Evolutionary conservation across 53 echinoderm and acorn worm species (phyloP).

Genomic region (Luidia sarsii): DNA sequence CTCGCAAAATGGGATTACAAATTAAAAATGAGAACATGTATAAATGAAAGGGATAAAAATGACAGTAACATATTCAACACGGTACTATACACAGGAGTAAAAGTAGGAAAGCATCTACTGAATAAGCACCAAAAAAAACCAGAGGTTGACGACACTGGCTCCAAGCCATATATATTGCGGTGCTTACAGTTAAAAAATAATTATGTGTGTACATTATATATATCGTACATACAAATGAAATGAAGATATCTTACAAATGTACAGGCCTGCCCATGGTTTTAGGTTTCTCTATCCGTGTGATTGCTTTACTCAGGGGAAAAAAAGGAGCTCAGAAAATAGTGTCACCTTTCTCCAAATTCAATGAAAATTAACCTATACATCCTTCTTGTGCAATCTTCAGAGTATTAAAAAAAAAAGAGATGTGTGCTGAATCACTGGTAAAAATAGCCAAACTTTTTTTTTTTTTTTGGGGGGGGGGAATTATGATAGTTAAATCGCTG

Average conservation of each 20-base stretch:
- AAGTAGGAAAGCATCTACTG: slow-evolving; percentile 34
- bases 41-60: neutral
- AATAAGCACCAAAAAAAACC: slow-evolving; percentile 56
- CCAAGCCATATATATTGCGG: slow-evolving; percentile 23
- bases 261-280: neutral
- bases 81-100: slow-evolving; percentile 8
- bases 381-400: too few relatives aligned
- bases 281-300: too few relatives aligned
- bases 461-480: too few relatives aligned
- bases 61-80: slow-evolving; percentile 11
- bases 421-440: too few relatives aligned
- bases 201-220: neutral
- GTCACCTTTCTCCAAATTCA: too few relatives aligned
- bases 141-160: slow-evolving; percentile 31
- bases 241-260: slow-evolving; percentile 36
- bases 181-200: slow-evolving; percentile 24
- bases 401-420: too few relatives aligned
- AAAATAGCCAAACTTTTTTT: too few relatives aligned
- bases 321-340: too few relatives aligned
- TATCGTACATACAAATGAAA: neutral
- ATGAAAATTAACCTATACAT: too few relatives aligned
- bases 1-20: slow-evolving; percentile 1
- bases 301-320: neutral
- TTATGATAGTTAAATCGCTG: too few relatives aligned
- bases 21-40: neutral